Conservation (phyloP, 2,888 invertebrate species). For the Hemicrepidius hirtus region DNA sequence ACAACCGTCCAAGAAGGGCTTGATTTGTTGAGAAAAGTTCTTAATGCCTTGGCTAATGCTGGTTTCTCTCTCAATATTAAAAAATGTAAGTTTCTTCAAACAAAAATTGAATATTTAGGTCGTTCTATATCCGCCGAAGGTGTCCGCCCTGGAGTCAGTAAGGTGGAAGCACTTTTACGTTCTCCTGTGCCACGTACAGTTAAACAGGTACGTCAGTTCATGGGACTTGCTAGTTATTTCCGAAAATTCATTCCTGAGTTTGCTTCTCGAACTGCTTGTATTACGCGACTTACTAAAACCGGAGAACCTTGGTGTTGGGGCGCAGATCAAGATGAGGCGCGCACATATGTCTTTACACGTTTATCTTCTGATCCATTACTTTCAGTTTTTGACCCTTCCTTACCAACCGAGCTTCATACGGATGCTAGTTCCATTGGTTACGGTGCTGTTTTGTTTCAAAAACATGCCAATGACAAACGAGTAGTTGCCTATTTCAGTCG, state of each 20-base stretch:
- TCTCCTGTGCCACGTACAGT: conserved; percentile 54
- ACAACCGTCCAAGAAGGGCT: conserved; percentile 49
- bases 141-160: conserved; percentile 50
- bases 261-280: conserved; percentile 47
- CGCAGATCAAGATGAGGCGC: conserved; percentile 19
- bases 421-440: conserved; percentile 32
- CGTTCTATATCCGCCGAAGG: conserved; percentile 53
- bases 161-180: conserved; percentile 52
- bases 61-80: conserved; percentile 30
- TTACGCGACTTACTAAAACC: conserved; percentile 48
- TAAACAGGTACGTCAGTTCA: conserved; percentile 55
- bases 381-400: conserved; percentile 34
- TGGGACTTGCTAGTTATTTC: conserved; percentile 59
- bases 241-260: conserved; percentile 56
- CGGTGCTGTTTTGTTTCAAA: conserved; percentile 32
- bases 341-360: conserved; percentile 1
- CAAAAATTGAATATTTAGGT: conserved; percentile 54
- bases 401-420: conserved; percentile 32
- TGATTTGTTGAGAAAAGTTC: neutral
- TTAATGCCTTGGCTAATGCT: conserved; percentile 10
- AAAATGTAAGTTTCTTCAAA: conserved; percentile 54
- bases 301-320: conserved; percentile 46
- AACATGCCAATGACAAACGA: conserved; percentile 20
- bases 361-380: conserved; percentile 33
- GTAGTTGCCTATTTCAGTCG: neutral